Evolutionary conservation across 2,113 vertebrate genomes (phyloP).

Genomic region (Prionailurus viverrinus): DNA sequence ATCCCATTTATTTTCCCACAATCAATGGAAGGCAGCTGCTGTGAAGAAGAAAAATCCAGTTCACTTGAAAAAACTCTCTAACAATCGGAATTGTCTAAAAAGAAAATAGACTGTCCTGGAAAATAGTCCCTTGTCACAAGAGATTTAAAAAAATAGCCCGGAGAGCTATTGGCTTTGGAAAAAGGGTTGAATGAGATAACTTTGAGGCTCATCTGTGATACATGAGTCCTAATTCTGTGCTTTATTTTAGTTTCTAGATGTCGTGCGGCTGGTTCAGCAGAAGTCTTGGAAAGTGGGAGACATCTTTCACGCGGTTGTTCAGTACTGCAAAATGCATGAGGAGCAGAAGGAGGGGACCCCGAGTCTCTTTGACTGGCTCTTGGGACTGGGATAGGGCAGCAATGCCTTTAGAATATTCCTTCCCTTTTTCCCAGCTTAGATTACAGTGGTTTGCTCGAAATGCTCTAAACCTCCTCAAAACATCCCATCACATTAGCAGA

Average conservation of each 20-base stretch:
- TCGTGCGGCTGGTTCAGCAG: constrained; percentile 93
- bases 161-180: not conserved
- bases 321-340: constrained; percentile 93
- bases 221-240: not conserved
- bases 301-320: constrained; percentile 93
- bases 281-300: constrained; percentile 96
- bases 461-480: constrained; percentile 67
- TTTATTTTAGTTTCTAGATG: constrained; percentile 92
- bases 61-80: not conserved
- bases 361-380: constrained; percentile 97
- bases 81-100: not conserved
- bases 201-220: not conserved
- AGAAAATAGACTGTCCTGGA: not conserved
- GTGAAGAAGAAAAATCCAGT: not conserved
- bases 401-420: not conserved
- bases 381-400: constrained; percentile 90
- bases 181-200: not conserved
- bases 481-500: constrained; percentile 77
- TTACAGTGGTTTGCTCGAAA: constrained; percentile 80
- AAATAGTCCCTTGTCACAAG: not conserved
- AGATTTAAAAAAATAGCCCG: not conserved
- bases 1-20: not conserved
- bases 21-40: not conserved
- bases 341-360: constrained; percentile 85
- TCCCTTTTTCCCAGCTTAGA: constrained; percentile 73